Evolutionary conservation across 2,797 vertebrate species (phyloP).

Genomic region (Momotus momota): DNA sequence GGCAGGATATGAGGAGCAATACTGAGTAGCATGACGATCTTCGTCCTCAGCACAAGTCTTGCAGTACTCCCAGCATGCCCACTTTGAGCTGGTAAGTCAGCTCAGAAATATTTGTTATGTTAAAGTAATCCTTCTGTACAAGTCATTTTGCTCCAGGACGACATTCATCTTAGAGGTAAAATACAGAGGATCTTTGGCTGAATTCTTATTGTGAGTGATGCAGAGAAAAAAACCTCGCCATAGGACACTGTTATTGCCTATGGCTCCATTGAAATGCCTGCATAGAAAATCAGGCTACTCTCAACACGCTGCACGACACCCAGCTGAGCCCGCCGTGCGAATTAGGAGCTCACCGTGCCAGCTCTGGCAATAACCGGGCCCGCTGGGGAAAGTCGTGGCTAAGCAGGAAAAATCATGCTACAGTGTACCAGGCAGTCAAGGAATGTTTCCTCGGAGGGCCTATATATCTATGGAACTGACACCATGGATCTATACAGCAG

Average conservation of each 20-base stretch:
- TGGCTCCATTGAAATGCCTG: not conserved
- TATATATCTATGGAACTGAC: not conserved
- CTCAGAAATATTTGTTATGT: slow-evolving; percentile 26
- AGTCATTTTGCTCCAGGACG: not conserved
- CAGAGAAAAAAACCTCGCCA: not conserved
- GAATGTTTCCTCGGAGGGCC: not conserved
- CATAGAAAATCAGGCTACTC: slow-evolving; percentile 20
- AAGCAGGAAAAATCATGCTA: not conserved
- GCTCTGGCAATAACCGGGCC: not conserved
- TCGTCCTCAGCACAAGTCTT: not conserved
- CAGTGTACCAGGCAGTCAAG: not conserved
- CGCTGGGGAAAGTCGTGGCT: not conserved
- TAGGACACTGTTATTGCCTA: not conserved
- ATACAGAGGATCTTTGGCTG: slow-evolving; percentile 16
- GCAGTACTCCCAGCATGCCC: not conserved
- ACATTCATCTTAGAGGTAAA: not conserved
- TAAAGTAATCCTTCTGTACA: slow-evolving; percentile 18
- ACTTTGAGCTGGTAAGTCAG: not conserved
- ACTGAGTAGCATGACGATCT: not conserved
- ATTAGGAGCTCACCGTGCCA: not conserved
- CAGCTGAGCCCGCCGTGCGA: not conserved
- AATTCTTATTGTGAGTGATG: slow-evolving; percentile 24
- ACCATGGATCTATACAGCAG: not conserved
- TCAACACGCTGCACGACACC: not conserved
- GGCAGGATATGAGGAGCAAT: not conserved